Conservation (phyloP, 2,888 invertebrate species). For the Nemoura dubitans region DNA sequence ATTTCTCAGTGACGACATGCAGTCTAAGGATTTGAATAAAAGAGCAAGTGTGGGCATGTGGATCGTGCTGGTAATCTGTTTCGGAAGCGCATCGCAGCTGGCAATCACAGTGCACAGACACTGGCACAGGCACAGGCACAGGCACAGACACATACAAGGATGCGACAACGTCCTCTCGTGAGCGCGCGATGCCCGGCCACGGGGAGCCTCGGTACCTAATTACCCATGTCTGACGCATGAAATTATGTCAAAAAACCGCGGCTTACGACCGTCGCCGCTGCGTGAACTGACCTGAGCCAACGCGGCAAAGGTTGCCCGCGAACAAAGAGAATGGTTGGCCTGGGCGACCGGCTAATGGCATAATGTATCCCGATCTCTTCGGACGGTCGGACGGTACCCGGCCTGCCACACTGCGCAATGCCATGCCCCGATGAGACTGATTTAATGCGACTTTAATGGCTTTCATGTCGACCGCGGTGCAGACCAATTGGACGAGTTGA, state of each 20-base stretch:
- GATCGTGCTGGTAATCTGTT: neutral
- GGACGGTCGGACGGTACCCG: neutral
- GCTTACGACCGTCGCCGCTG: neutral
- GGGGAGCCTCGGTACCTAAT: neutral
- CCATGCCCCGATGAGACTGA: neutral
- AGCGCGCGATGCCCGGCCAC: neutral
- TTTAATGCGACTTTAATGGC: slow-evolving; percentile 12
- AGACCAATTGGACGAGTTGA: neutral
- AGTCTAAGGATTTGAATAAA: neutral
- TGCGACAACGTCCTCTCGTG: neutral
- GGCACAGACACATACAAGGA: no score
- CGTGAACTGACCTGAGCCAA: neutral
- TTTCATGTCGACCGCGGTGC: neutral
- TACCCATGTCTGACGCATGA: neutral
- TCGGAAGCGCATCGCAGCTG: neutral
- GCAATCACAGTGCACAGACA: no score
- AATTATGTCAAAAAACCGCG: slow-evolving; percentile 12
- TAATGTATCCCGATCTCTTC: neutral
- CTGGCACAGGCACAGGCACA: no score
- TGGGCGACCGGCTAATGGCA: neutral
- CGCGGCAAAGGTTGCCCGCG: neutral
- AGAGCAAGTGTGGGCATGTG: neutral
- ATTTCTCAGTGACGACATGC: neutral
- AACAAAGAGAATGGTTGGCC: neutral
- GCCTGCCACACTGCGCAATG: neutral